Evolutionary conservation across 2,888 invertebrate species (phyloP).

Genomic region (Eilema sororculum): DNA sequence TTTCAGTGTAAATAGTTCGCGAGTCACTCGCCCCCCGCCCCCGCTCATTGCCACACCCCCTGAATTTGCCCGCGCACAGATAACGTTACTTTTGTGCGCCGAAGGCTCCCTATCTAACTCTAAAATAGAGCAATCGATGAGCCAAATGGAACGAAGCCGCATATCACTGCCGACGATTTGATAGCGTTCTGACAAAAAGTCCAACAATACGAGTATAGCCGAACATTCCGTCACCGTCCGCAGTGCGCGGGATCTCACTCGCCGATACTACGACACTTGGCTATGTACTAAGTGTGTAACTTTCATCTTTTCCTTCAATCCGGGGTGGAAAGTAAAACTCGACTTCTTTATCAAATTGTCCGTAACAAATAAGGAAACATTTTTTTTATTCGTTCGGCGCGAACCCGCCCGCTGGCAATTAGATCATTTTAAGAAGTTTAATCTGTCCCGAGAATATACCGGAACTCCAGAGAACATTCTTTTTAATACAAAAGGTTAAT

Average conservation of each 20-base stretch:
- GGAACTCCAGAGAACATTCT: neutral
- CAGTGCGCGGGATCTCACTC: neutral
- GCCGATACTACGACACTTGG: neutral
- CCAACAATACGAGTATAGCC: constrained; percentile 22
- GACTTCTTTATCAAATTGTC: constrained; percentile 16
- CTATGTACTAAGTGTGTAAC: constrained; percentile 5
- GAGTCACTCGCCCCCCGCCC: neutral
- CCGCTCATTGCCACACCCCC: neutral
- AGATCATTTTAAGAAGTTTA: constrained; percentile 19
- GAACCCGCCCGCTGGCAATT: neutral
- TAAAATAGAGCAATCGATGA: constrained; percentile 52
- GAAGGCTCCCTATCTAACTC: constrained; percentile 28
- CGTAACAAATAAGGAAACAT: constrained; percentile 12
- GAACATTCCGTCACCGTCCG: neutral
- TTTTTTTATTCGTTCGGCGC: constrained; percentile 12
- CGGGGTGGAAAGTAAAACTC: constrained; percentile 8
- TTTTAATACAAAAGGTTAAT: constrained; percentile 8
- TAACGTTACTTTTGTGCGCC: constrained; percentile 34
- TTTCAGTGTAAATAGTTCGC: constrained; percentile 22
- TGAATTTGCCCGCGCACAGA: constrained; percentile 17
- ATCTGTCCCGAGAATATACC: neutral
- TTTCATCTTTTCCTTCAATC: constrained; percentile 1
- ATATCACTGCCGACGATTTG: constrained; percentile 45
- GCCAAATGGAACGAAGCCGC: constrained; percentile 44
- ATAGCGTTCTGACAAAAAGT: constrained; percentile 33